Percentiles rank a stretch among this genome's conserved stretches.
Conservation (phyloP, 2,888 invertebrate species). For the Aleiodes leptofemur region DNA sequence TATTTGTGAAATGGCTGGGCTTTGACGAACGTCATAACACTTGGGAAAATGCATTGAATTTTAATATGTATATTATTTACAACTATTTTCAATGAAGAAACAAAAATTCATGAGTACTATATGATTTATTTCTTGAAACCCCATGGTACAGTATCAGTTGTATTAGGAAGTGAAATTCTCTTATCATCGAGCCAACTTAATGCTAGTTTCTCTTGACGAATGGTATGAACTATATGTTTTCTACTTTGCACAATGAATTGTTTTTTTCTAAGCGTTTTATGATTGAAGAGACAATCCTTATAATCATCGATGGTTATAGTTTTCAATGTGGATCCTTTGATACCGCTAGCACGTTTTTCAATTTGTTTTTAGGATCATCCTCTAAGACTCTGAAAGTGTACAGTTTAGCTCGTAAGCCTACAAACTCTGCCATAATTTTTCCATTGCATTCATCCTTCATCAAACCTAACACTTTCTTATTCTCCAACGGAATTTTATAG, state of each 20-base stretch:
- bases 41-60: conserved; percentile 37
- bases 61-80: conserved; percentile 1
- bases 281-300: no score
- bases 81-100: no score
- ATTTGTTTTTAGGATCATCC: conserved; percentile 20
- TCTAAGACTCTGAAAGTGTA: conserved; percentile 49
- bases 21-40: conserved; percentile 36
- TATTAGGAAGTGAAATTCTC: background rate
- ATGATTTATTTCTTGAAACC: background rate
- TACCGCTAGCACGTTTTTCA: no score
- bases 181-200: conserved; percentile 4
- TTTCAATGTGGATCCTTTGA: no score
- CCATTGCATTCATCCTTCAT: conserved; percentile 65
- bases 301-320: no score
- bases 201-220: background rate
- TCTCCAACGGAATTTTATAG: conserved; percentile 56
- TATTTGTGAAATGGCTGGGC: conserved; percentile 39
- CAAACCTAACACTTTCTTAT: conserved; percentile 62
- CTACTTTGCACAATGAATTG: conserved; percentile 46
- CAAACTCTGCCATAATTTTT: conserved; percentile 60
- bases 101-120: no score
- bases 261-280: no score
- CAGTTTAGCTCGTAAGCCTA: conserved; percentile 62
- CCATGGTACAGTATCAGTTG: background rate
- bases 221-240: conserved; percentile 38